Evolutionary conservation across 2,113 vertebrate species (phyloP).

Genomic region (Piaya cayana): DNA sequence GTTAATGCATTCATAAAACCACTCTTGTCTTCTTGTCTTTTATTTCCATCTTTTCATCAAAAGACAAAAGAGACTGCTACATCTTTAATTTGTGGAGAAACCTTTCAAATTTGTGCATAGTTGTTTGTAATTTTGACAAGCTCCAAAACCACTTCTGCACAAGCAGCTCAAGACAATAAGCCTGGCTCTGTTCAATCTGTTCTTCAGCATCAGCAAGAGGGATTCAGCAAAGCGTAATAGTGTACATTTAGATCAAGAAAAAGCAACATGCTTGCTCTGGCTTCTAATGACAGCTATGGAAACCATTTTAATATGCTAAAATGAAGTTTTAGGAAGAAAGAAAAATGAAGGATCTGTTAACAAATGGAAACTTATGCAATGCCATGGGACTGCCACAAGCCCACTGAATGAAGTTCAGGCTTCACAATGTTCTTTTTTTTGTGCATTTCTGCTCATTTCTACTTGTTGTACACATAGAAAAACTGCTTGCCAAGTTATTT

Average conservation of each 20-base stretch:
- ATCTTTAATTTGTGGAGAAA: background rate
- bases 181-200: background rate
- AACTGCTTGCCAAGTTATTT: background rate
- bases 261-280: background rate
- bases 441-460: background rate
- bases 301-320: background rate
- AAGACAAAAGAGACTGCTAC: background rate
- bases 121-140: background rate
- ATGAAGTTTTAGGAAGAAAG: background rate
- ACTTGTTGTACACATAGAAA: background rate
- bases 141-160: background rate
- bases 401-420: background rate
- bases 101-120: background rate
- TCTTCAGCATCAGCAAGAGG: background rate
- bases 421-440: background rate
- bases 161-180: background rate
- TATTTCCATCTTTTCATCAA: background rate
- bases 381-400: background rate
- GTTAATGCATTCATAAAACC: background rate
- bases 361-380: accelerated
- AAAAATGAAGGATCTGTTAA: background rate
- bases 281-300: background rate
- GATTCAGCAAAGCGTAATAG: background rate
- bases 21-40: background rate
- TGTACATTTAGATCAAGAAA: background rate